Conservation (phyloP, 2,797 vertebrate species). For the Danio tinwini region DNA sequence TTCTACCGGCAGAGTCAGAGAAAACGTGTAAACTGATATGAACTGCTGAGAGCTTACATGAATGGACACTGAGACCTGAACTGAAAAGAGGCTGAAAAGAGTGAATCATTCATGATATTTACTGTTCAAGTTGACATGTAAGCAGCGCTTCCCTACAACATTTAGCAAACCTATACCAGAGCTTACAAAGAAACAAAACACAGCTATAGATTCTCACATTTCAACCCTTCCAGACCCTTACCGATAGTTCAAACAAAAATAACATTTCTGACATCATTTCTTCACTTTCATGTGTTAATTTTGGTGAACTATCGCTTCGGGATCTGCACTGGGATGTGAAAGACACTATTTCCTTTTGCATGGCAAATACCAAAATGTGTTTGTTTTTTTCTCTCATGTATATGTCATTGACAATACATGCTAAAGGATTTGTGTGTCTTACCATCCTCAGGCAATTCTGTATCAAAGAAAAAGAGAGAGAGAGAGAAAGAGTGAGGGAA, state of each 20-base stretch:
- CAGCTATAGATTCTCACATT: not conserved
- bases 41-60: conserved; percentile 2
- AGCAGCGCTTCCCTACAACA: conserved; percentile 7
- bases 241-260: not conserved
- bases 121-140: not conserved
- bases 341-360: conserved; percentile 57
- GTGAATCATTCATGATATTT: not conserved
- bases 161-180: not conserved
- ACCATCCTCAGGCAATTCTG: conserved; percentile 81
- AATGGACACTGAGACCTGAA: conserved; percentile 8
- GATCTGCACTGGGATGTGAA: conserved; percentile 50
- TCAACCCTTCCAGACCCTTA: conserved; percentile 20
- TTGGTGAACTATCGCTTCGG: not conserved
- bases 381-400: conserved; percentile 67
- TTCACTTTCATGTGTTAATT: not conserved
- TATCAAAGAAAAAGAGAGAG: conserved; percentile 50
- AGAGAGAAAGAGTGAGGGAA: conserved; percentile 27
- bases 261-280: not conserved
- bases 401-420: conserved; percentile 66
- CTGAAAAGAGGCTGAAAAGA: conserved; percentile 20
- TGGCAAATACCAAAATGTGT: conserved; percentile 19
- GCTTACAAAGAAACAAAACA: conserved; percentile 6
- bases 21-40: conserved; percentile 34
- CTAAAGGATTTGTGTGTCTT: conserved; percentile 71
- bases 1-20: conserved; percentile 61